Percentiles rank a stretch among this genome's conserved stretches.
Evolutionary conservation across 2,797 vertebrate genomes (phyloP).

Genomic region (Amniataba percoides): DNA sequence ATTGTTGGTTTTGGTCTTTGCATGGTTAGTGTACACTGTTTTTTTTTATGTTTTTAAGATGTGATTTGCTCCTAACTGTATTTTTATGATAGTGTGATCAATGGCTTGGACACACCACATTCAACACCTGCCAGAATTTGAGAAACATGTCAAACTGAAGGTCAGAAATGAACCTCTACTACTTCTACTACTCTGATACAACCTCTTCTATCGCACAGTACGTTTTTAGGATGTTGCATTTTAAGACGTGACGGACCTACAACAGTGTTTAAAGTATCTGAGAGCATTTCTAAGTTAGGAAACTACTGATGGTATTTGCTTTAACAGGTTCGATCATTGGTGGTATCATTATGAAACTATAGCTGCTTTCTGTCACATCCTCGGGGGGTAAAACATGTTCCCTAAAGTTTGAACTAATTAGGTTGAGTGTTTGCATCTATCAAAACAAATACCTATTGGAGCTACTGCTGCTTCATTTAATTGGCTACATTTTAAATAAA

Average conservation of each 20-base stretch:
- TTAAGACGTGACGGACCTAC: background rate
- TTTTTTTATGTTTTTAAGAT: background rate
- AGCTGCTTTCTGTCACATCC: background rate
- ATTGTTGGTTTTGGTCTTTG: background rate
- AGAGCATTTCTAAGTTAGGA: background rate
- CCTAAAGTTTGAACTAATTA: slow-evolving; percentile 53
- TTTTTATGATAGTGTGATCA: background rate
- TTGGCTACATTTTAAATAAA: slow-evolving; percentile 56
- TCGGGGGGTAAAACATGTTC: background rate
- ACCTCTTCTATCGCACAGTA: background rate
- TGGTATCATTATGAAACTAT: slow-evolving; percentile 1
- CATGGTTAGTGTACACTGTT: too few relatives aligned
- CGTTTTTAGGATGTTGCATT: background rate
- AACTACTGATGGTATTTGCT: background rate
- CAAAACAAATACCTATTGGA: slow-evolving; percentile 52
- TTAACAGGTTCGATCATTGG: background rate
- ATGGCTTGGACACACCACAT: background rate
- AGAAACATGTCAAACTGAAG: too few relatives aligned
- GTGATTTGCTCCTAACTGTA: background rate
- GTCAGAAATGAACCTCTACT: too few relatives aligned
- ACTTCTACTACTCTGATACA: too few relatives aligned
- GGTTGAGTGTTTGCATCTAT: slow-evolving; percentile 15
- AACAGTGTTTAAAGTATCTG: background rate
- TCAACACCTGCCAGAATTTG: background rate
- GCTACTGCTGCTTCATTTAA: slow-evolving; percentile 39